phyloP scores from a whole-genome alignment of 2,888 invertebrate genomes.

The Sinelater perroti region DNA sequence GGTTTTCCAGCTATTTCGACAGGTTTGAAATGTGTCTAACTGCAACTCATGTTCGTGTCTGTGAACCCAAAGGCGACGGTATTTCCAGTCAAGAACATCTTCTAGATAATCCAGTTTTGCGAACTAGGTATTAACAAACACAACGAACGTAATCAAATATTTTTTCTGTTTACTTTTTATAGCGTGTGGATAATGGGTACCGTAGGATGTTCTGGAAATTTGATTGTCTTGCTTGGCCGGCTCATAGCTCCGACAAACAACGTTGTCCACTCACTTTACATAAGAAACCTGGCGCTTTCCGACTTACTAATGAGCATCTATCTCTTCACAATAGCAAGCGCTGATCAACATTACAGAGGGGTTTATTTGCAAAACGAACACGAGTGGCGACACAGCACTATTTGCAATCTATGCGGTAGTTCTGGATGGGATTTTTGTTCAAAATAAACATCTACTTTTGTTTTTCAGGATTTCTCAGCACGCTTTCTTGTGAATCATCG shows the following conservation, averaged over 20 bases:
- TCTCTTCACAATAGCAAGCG: slow-evolving; percentile 66
- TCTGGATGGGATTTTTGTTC: too few relatives aligned
- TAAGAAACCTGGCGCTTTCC: slow-evolving; percentile 69
- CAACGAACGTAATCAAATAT: neutral
- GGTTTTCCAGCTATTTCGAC: slow-evolving; percentile 64
- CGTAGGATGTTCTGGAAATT: slow-evolving; percentile 67
- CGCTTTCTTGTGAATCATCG: slow-evolving; percentile 69
- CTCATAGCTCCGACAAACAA: slow-evolving; percentile 65
- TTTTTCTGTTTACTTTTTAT: slow-evolving; percentile 27
- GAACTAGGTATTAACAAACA: slow-evolving; percentile 57
- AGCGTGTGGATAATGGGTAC: slow-evolving; percentile 71
- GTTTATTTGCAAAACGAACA: slow-evolving; percentile 67
- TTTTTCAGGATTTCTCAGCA: slow-evolving; percentile 65
- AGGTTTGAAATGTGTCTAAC: slow-evolving; percentile 67
- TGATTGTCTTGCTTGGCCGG: slow-evolving; percentile 66
- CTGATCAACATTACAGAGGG: slow-evolving; percentile 64
- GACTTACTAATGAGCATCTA: slow-evolving; percentile 72
- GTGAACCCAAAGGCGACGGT: slow-evolving; percentile 68
- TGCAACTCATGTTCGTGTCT: slow-evolving; percentile 65
- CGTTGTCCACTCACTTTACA: slow-evolving; percentile 68
- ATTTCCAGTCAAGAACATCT: slow-evolving; percentile 68
- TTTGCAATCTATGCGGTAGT: slow-evolving; percentile 67
- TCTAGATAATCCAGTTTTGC: slow-evolving; percentile 65
- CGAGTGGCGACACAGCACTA: slow-evolving; percentile 65
- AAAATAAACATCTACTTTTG: too few relatives aligned